Percentiles rank a stretch among this genome's conserved stretches.
phyloP scores from a whole-genome alignment of 2,797 vertebrate genomes.

The Botia almorhae region DNA sequence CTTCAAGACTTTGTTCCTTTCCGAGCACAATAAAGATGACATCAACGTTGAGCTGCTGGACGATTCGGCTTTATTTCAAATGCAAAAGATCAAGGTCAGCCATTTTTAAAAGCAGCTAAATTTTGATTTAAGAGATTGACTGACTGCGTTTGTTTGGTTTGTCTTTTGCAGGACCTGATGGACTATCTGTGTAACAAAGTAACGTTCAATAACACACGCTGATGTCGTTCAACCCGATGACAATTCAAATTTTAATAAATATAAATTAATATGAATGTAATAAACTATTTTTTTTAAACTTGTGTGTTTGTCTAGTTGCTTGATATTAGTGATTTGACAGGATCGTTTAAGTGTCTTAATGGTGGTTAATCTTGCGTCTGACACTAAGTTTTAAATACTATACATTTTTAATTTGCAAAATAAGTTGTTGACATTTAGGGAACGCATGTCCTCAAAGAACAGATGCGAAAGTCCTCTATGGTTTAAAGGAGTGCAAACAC shows the following conservation, averaged over 20 bases:
- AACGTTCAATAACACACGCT: conserved; percentile 51
- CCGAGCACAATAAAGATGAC: conserved; percentile 79
- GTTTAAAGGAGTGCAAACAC: too few relatives aligned
- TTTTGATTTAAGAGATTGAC: background rate
- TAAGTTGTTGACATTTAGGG: too few relatives aligned
- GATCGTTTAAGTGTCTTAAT: background rate
- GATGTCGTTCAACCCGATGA: background rate
- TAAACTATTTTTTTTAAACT: conserved; percentile 6
- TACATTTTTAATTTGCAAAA: too few relatives aligned
- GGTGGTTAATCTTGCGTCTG: background rate
- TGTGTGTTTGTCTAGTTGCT: background rate
- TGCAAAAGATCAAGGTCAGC: conserved; percentile 82
- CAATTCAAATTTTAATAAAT: background rate
- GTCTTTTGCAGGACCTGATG: conserved; percentile 70
- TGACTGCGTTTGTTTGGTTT: background rate
- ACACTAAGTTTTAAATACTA: background rate
- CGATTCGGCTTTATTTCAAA: conserved; percentile 80
- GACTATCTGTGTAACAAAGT: conserved; percentile 66
- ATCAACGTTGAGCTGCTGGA: conserved; percentile 81
- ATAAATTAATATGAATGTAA: background rate
- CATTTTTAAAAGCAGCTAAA: background rate
- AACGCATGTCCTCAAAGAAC: too few relatives aligned
- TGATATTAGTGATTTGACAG: background rate
- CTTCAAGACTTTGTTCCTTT: conserved; percentile 75
- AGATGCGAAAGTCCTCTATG: too few relatives aligned